Evolutionary conservation across 2,113 vertebrate species (phyloP).

Genomic region (Xiphophorus maculatus): DNA sequence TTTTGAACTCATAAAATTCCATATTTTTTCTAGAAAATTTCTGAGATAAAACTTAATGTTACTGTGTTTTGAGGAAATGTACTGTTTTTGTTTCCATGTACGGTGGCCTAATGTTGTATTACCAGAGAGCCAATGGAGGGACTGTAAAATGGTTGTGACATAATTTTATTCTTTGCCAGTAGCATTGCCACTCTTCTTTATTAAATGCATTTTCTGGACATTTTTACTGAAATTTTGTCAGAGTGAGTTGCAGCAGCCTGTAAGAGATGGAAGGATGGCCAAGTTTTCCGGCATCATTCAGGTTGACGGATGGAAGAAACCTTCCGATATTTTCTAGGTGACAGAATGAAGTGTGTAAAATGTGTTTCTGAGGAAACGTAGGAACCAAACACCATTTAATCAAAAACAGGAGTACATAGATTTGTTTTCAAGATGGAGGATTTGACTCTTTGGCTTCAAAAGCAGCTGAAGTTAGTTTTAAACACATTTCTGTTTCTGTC

Average conservation of each 20-base stretch:
- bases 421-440: neutral
- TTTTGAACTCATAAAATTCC: too few relatives aligned
- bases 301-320: neutral
- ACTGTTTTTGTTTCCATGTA: too few relatives aligned
- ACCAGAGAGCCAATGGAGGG: too few relatives aligned
- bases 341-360: neutral
- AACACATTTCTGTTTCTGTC: too few relatives aligned
- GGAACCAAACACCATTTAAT: neutral
- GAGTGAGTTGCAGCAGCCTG: neutral
- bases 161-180: neutral
- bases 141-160: neutral
- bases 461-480: too few relatives aligned
- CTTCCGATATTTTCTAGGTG: neutral
- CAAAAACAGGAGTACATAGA: neutral
- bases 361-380: neutral
- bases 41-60: too few relatives aligned
- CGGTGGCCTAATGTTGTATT: too few relatives aligned
- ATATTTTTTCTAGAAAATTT: too few relatives aligned
- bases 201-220: neutral
- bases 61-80: too few relatives aligned
- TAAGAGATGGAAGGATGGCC: neutral
- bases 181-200: neutral
- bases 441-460: neutral
- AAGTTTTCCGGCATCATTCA: neutral
- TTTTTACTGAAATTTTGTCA: neutral